Conservation (phyloP, 2,888 invertebrate species). For the Meganola albula region DNA sequence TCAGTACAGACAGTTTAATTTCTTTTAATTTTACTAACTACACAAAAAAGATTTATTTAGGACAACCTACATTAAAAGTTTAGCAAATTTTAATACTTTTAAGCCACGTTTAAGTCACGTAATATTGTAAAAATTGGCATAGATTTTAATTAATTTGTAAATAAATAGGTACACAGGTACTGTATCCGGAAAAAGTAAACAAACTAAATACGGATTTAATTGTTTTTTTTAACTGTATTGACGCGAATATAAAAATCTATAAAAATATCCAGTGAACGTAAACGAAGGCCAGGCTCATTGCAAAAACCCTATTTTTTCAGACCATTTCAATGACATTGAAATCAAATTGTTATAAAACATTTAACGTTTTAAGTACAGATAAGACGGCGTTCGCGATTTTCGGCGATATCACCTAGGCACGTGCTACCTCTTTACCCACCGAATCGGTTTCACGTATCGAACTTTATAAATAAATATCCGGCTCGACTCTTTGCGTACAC, state of each 20-base stretch:
- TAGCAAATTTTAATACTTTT: no score
- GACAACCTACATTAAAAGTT: no score
- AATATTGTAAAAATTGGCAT: no score
- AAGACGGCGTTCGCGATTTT: slow-evolving; percentile 9
- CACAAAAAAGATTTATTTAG: no score
- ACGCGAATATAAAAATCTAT: slow-evolving; percentile 28
- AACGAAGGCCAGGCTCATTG: slow-evolving; percentile 43
- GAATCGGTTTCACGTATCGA: slow-evolving; percentile 2
- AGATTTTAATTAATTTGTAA: no score
- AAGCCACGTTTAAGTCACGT: no score
- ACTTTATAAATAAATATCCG: slow-evolving; percentile 4
- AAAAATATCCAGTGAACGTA: slow-evolving; percentile 50
- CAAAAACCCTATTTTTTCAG: slow-evolving; percentile 49
- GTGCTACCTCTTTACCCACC: slow-evolving; percentile 23
- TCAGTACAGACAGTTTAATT: no score
- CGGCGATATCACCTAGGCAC: slow-evolving; percentile 17
- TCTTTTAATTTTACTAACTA: no score
- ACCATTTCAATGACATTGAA: slow-evolving; percentile 52
- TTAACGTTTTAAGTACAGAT: slow-evolving; percentile 14
- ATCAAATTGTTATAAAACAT: slow-evolving; percentile 29
- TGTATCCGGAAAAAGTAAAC: no score
- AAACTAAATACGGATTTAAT: no score
- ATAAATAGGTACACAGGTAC: no score
- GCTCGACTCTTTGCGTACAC: slow-evolving; percentile 35
- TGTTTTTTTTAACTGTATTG: no score